These are phyloP conservation scores for Oxycera nigricornis DNA, from an alignment of 2,888 invertebrate genomes.

Conservation along the genomic window DNA sequence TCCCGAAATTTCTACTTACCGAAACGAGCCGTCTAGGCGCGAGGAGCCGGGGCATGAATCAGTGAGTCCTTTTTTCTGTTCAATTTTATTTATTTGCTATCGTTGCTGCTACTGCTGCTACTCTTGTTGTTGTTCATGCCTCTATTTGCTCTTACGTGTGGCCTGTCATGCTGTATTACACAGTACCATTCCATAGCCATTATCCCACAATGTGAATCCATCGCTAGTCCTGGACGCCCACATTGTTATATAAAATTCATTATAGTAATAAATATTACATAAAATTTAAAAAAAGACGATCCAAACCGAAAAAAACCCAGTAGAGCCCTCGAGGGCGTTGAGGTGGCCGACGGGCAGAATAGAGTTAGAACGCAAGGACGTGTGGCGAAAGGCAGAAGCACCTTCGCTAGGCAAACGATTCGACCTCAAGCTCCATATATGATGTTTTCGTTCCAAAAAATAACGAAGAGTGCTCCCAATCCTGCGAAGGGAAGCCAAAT, in stretches of 20 bases:
- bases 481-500: slow-evolving; percentile 4
- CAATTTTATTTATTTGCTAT: slow-evolving; percentile 40
- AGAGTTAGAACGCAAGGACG: neutral
- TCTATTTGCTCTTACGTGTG: slow-evolving; percentile 4
- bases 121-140: slow-evolving; percentile 12
- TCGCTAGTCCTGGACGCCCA: slow-evolving; percentile 45
- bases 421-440: slow-evolving; percentile 29
- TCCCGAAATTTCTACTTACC: slow-evolving; percentile 36
- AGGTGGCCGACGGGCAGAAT: neutral
- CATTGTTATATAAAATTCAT: slow-evolving; percentile 47
- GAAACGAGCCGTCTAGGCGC: slow-evolving; percentile 22
- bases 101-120: slow-evolving; percentile 7
- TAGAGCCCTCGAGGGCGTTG: neutral
- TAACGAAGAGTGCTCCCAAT: neutral
- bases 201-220: slow-evolving; percentile 40
- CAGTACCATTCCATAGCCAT: slow-evolving; percentile 22
- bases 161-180: slow-evolving; percentile 19
- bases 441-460: slow-evolving; percentile 30
- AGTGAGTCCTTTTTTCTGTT: neutral
- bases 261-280: slow-evolving; percentile 48
- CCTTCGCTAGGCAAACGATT: slow-evolving; percentile 24
- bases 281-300: slow-evolving; percentile 43
- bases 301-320: slow-evolving; percentile 24
- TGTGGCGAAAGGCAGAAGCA: slow-evolving; percentile 7
- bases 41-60: neutral